Evolutionary conservation across 37 sponge, comb jelly and placozoan genomes (phyloP).

Genomic region (Eunapius fragilis): DNA sequence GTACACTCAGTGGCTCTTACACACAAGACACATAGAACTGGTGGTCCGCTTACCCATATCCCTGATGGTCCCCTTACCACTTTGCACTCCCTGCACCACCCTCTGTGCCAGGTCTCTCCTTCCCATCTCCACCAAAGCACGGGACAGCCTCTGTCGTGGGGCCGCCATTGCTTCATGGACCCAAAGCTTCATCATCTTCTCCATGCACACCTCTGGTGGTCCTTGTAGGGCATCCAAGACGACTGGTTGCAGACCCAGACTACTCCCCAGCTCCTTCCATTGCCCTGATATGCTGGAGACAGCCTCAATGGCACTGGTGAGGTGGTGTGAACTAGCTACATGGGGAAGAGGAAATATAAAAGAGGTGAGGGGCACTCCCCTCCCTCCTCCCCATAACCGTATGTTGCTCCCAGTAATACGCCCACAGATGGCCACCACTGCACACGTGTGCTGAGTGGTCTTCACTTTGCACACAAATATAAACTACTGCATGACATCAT

Average conservation of each 20-base stretch:
- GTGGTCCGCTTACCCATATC: too few species aligned
- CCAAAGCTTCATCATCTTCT: neutral
- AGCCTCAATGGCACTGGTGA: neutral
- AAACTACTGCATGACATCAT: too few species aligned
- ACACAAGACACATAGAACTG: too few species aligned
- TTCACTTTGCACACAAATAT: too few species aligned
- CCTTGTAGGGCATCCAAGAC: neutral
- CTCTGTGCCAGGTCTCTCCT: neutral
- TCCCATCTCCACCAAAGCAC: neutral
- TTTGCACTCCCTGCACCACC: neutral
- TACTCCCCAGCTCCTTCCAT: neutral
- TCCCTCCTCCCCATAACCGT: too few species aligned
- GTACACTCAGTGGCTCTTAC: too few species aligned
- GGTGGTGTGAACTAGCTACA: neutral
- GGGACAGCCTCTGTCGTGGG: neutral
- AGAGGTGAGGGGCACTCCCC: too few species aligned
- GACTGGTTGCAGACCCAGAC: neutral
- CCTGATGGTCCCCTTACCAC: too few species aligned
- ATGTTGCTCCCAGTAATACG: too few species aligned
- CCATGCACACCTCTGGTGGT: neutral
- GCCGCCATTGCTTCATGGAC: neutral
- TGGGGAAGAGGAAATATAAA: neutral
- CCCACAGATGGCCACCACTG: too few species aligned
- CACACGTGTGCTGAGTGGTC: too few species aligned
- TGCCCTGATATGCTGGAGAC: neutral